phyloP scores from a whole-genome alignment of 2,797 vertebrate species.

The Balearica regulorum region DNA sequence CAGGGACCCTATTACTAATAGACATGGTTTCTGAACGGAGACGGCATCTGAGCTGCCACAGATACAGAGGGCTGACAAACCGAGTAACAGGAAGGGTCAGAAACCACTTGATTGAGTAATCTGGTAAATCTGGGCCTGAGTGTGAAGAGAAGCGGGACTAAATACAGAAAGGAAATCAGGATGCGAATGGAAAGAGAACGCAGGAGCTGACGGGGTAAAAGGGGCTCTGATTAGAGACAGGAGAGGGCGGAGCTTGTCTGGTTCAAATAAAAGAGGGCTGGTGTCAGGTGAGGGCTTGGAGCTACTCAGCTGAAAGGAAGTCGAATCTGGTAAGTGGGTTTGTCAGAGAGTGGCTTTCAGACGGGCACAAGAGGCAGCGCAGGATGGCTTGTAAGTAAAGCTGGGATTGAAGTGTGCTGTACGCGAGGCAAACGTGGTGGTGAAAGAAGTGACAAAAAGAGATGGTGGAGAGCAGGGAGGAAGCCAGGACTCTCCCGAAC shows the following conservation, averaged over 20 bases:
- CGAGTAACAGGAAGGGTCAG: not conserved
- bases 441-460: not conserved
- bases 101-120: not conserved
- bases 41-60: not conserved
- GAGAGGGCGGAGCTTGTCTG: not conserved
- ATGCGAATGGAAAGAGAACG: not conserved
- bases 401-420: not conserved
- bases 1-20: not conserved
- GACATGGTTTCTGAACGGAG: not conserved
- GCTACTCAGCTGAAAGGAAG: not conserved
- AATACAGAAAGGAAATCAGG: not conserved
- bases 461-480: not conserved
- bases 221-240: not conserved
- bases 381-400: not conserved
- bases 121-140: not conserved
- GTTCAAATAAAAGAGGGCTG: not conserved
- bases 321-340: rapidly evolving
- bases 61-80: not conserved
- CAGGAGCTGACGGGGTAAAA: not conserved
- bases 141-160: not conserved
- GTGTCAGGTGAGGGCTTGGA: not conserved
- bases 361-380: not conserved
- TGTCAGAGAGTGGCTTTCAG: not conserved
- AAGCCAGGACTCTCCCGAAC: not conserved
- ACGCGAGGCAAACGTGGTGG: not conserved